These are phyloP conservation scores for Solea senegalensis DNA, from an alignment of 2,113 vertebrate species.

Conservation along the genomic window DNA sequence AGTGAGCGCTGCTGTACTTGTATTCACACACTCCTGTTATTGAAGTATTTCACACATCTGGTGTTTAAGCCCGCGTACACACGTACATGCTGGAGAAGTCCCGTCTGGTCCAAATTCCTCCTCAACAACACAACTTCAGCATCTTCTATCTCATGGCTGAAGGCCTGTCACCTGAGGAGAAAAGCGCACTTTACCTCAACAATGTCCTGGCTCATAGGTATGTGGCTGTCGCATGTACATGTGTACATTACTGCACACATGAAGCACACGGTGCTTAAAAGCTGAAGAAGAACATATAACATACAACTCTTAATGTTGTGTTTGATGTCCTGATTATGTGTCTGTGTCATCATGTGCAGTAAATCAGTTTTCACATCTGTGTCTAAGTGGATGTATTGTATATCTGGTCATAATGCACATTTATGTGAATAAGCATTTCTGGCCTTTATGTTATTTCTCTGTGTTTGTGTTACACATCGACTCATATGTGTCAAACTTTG, in stretches of 20 bases:
- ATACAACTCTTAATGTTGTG: not conserved
- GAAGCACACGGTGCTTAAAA: not conserved
- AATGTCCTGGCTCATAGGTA: conserved; percentile 79
- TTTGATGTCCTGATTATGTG: not conserved
- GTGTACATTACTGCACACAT: not conserved
- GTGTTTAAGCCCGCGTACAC: conserved; percentile 69
- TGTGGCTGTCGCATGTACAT: not conserved
- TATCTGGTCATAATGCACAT: not conserved
- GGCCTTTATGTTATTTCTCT: not conserved
- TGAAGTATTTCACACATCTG: conserved; percentile 15
- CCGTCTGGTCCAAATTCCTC: conserved; percentile 81
- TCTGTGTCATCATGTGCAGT: too few species aligned
- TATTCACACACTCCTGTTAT: not conserved
- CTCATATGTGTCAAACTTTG: too few species aligned
- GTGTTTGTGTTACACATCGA: not conserved
- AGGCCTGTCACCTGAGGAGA: conserved; percentile 89
- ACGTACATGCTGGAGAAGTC: conserved; percentile 94
- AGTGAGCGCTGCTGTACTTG: not conserved
- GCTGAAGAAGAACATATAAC: too few species aligned
- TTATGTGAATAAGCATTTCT: not conserved
- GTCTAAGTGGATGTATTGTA: too few species aligned
- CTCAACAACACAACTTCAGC: conserved; percentile 89
- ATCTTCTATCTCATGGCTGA: conserved; percentile 93
- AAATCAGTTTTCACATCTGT: not conserved
- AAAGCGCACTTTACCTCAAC: conserved; percentile 84